A percentile compares a stretch with the other conserved stretches of the same genome.
phyloP scores from a whole-genome alignment of 2,113 vertebrate genomes.

The Polyodon spathula region DNA sequence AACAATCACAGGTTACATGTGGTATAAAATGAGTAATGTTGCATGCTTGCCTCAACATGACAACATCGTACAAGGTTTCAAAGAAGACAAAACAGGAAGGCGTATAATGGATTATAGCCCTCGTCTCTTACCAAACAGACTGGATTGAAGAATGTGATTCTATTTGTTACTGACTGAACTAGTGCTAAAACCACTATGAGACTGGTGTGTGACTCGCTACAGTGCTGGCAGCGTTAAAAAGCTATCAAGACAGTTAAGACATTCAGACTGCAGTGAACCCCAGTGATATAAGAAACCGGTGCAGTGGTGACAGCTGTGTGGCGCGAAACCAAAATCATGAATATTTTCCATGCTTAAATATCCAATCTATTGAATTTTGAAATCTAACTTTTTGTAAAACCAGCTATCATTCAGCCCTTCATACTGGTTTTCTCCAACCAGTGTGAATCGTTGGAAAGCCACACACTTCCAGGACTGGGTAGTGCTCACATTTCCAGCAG shows the following conservation, averaged over 20 bases:
- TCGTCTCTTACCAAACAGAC: too few species aligned
- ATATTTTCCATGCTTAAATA: too few species aligned
- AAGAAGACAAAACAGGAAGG: slow-evolving; percentile 19
- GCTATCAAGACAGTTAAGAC: slow-evolving; percentile 60
- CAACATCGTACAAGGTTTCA: slow-evolving; percentile 52
- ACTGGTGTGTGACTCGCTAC: slow-evolving; percentile 60
- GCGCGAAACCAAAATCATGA: not conserved
- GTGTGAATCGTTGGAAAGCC: too few species aligned
- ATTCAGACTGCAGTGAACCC: slow-evolving; percentile 49
- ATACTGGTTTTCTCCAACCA: too few species aligned
- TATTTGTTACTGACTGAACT: slow-evolving; percentile 52
- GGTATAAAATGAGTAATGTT: slow-evolving; percentile 62
- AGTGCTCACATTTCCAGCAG: too few species aligned
- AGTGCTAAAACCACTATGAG: slow-evolving; percentile 64
- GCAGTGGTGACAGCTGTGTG: slow-evolving; percentile 8
- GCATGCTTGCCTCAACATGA: slow-evolving; percentile 46
- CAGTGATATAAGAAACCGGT: slow-evolving; percentile 33
- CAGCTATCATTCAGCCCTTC: too few species aligned
- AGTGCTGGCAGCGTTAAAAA: slow-evolving; percentile 60
- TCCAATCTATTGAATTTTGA: too few species aligned
- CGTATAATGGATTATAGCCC: not conserved
- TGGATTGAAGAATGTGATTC: slow-evolving; percentile 51
- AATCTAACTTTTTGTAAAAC: too few species aligned
- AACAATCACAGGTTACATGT: slow-evolving; percentile 59
- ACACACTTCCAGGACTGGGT: too few species aligned